Evolutionary conservation across 2,113 vertebrate genomes (phyloP).

Genomic region (Puma concolor): DNA sequence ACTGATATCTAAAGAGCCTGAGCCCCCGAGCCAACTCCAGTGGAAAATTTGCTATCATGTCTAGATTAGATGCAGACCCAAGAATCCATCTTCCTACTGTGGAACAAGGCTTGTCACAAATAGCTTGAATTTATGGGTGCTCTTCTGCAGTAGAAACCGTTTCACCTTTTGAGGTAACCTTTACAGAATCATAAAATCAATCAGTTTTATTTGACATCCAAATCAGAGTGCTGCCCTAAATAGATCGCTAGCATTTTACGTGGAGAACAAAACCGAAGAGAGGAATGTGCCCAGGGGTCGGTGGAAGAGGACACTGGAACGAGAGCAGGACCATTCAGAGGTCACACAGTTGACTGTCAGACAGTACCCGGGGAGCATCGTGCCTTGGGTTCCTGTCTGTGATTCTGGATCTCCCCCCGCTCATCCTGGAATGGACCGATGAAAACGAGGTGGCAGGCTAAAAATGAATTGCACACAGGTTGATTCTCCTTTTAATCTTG

Average conservation of each 20-base stretch:
- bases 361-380: neutral
- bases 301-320: neutral
- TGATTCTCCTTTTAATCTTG: neutral
- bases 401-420: neutral
- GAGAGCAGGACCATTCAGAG: neutral
- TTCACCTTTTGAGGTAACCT: slow-evolving; percentile 74
- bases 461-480: neutral
- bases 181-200: slow-evolving; percentile 75
- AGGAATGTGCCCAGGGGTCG: neutral
- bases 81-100: slow-evolving; percentile 41
- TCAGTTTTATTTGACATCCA: slow-evolving; percentile 77
- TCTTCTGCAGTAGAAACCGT: slow-evolving; percentile 54
- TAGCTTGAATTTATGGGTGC: slow-evolving; percentile 69
- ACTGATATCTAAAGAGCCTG: neutral
- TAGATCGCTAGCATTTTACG: slow-evolving; percentile 30
- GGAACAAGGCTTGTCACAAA: slow-evolving; percentile 62
- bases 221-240: slow-evolving; percentile 67
- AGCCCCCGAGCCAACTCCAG: neutral
- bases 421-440: neutral
- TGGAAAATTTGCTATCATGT: neutral
- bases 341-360: neutral
- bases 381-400: neutral
- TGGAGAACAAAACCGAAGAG: slow-evolving; percentile 1
- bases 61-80: neutral
- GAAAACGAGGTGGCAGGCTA: neutral